Base-by-base conservation (phyloP, 2,888 invertebrate species). In the Margaritifera margaritifera region DNA sequence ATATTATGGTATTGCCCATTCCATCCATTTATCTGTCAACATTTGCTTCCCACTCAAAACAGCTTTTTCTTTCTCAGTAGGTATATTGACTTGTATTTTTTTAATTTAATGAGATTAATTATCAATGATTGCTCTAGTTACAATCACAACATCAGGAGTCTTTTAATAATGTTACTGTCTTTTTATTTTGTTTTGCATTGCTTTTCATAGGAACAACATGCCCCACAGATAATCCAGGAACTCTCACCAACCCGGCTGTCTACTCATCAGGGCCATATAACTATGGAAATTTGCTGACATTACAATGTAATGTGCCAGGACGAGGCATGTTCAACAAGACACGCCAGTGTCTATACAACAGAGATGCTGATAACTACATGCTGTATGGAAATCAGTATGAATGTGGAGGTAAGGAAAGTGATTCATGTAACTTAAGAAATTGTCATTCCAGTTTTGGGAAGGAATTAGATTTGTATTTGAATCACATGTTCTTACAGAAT, bases 321-420 rank as follows among this genome's bases (percentile, higher is more conserved):
- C 66, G 60, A 25, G 27, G 62, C 0, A 51, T 27, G 0, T 80
- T 82, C 63, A 65, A 68, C 42, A 77, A 72, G 61, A 71, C 66
- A 25, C 72, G 83, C 56, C 70, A 72, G 55, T 86, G 86, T 72
- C 72, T 81, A 4, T 82, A 82, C 54, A 72, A 84, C 66, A 70
- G 75, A 24, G 62, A 57, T 0, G 42, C 56, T n/a, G 69, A 79
- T 31, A n/a, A 42, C 4, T 86, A 86, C 66, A 67, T 67, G 56
- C 75, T 86, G 15, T 76, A 81, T 58, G 86, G 86, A 27, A 79
- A 79, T 1, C 70, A 78, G 8, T 82, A 80, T 71, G 83, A 85
- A 22, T 86, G 86, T 80, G 85, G 82, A 68, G 74, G 85, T 86
- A 66, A 74, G 80, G 64, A 24, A 42, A 11, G 42, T 42, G 42